phyloP scores from a whole-genome alignment of 2,888 invertebrate species.

The Aromia moschata region DNA sequence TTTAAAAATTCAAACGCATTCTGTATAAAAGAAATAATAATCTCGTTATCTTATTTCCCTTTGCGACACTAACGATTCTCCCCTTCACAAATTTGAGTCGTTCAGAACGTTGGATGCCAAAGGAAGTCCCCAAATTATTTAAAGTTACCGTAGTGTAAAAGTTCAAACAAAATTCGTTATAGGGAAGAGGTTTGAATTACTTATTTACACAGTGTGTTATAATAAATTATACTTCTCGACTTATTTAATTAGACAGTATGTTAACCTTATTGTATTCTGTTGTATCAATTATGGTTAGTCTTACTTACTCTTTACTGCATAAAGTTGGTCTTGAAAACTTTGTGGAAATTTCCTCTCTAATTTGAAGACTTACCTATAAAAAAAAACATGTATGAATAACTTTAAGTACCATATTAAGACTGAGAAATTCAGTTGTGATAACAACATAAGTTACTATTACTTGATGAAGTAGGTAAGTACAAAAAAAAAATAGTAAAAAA shows the following conservation, averaged over 20 bases:
- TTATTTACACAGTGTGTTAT: background rate
- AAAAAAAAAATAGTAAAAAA: no score
- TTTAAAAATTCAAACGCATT: background rate
- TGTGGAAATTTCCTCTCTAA: no score
- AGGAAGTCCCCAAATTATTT: conserved; percentile 1
- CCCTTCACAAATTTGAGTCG: background rate
- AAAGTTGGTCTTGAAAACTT: no score
- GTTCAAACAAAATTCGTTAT: conserved; percentile 1
- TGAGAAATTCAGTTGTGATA: no score
- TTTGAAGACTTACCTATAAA: no score
- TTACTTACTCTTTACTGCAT: no score
- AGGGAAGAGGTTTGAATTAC: background rate
- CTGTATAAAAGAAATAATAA: background rate
- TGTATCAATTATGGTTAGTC: no score
- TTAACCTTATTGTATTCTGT: no score
- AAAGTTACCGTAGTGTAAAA: background rate
- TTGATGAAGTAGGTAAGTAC: no score
- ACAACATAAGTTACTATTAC: no score
- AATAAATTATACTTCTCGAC: background rate
- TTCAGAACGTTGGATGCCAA: conserved; percentile 1
- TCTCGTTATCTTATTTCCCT: conserved; percentile 2
- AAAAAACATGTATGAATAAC: no score
- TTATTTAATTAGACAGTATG: background rate
- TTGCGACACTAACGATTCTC: background rate
- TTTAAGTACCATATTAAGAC: no score